These are phyloP conservation scores for Musca domestica DNA, from an alignment of 1,140 invertebrate species.

Conservation along the genomic window DNA sequence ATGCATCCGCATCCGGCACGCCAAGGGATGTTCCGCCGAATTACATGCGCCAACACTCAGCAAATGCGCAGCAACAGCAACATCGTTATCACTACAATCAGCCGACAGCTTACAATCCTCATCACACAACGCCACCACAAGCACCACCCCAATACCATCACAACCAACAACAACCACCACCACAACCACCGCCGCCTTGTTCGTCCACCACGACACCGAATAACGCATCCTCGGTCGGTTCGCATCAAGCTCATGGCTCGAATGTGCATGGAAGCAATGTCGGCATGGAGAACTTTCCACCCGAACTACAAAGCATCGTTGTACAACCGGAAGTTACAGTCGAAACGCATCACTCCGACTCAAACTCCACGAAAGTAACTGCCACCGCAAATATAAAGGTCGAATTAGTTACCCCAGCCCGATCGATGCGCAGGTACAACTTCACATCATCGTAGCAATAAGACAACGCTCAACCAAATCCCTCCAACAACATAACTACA, in stretches of 20 bases:
- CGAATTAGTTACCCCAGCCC: conserved; percentile 82
- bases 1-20: not conserved
- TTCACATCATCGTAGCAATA: conserved; percentile 45
- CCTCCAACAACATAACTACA: no score
- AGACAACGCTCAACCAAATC: not conserved
- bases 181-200: not conserved
- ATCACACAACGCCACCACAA: not conserved
- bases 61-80: not conserved
- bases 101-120: conserved; percentile 28
- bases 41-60: not conserved
- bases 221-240: no score
- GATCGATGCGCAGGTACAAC: conserved; percentile 48
- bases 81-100: not conserved
- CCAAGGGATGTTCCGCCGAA: not conserved
- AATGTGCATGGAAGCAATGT: not conserved
- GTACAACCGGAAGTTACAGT: conserved; percentile 94
- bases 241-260: not conserved
- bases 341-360: conserved; percentile 69
- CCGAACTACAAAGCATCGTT: conserved; percentile 80
- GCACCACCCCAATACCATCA: conserved; percentile 41
- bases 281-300: conserved; percentile 36
- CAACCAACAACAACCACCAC: conserved; percentile 28
- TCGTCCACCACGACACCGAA: not conserved
- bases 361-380: conserved; percentile 83
- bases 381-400: conserved; percentile 94